phyloP scores from a whole-genome alignment of 37 sponge, comb jelly and placozoan species.

The Cladorhizidae sp. region DNA sequence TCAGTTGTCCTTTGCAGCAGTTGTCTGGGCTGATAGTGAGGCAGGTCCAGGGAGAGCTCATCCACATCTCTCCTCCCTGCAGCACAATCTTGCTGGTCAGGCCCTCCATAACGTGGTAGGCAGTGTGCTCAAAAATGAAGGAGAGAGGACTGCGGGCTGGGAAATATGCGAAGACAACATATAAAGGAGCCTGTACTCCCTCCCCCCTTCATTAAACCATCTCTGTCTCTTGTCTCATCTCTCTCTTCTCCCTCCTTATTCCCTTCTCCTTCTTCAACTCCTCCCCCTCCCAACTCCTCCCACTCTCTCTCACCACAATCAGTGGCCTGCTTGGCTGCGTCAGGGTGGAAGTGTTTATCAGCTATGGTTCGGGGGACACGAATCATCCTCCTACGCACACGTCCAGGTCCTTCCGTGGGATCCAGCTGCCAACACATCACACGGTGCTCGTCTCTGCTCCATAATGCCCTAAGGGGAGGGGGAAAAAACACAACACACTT shows the following conservation, averaged over 20 bases:
- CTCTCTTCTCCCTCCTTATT: background rate
- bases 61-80: slow-evolving; percentile 34
- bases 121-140: slow-evolving; percentile 72
- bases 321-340: background rate
- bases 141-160: slow-evolving; percentile 49
- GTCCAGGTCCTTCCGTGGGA: slow-evolving; percentile 91
- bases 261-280: background rate
- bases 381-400: slow-evolving; percentile 81
- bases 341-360: slow-evolving; percentile 65
- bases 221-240: too few relatives aligned
- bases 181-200: too few relatives aligned
- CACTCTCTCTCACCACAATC: background rate
- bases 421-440: slow-evolving; percentile 91
- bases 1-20: slow-evolving; percentile 61
- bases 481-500: background rate
- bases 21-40: slow-evolving; percentile 71
- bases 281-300: background rate
- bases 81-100: slow-evolving; percentile 39
- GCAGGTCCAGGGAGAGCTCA: slow-evolving; percentile 40
- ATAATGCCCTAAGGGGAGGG: slow-evolving; percentile 53
- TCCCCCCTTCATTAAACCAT: too few relatives aligned
- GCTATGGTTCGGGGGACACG: slow-evolving; percentile 47
- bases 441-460: slow-evolving; percentile 75
- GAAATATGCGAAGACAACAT: background rate
- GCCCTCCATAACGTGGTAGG: slow-evolving; percentile 40